Conservation (phyloP, 2,888 invertebrate species). For the Idaea straminata region DNA sequence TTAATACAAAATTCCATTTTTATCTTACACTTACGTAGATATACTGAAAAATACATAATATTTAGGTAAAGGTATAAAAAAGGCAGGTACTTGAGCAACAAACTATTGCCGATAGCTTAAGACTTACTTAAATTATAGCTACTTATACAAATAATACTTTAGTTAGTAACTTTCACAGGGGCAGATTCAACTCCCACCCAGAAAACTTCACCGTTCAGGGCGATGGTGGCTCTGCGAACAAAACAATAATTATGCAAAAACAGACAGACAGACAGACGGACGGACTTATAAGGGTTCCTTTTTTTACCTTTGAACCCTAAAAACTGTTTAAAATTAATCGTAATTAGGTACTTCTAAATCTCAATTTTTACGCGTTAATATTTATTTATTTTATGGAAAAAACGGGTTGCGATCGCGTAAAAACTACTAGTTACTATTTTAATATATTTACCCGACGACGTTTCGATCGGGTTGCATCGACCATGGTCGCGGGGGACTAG, state of each 20-base stretch:
- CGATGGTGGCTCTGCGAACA: constrained; percentile 83
- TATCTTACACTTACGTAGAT: background rate
- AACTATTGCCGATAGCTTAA: background rate
- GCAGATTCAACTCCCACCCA: constrained; percentile 85
- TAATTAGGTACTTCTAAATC: too few species aligned
- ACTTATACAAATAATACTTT: constrained; percentile 15
- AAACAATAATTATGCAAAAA: constrained; percentile 22
- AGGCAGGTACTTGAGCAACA: background rate
- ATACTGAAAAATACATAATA: background rate
- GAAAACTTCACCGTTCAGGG: constrained; percentile 84
- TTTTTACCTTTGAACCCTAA: too few species aligned
- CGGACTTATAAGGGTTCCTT: too few species aligned
- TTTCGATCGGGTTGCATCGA: too few species aligned
- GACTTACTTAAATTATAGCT: background rate
- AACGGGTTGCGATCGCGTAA: too few species aligned
- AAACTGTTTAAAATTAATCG: constrained; percentile 2
- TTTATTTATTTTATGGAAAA: too few species aligned
- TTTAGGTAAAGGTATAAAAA: background rate
- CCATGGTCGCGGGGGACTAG: too few species aligned
- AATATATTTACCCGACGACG: too few species aligned
- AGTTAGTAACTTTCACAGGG: constrained; percentile 76
- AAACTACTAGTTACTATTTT: too few species aligned
- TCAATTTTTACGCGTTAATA: too few species aligned
- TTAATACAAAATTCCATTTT: background rate
- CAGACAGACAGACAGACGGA: too few species aligned